Conservation (phyloP, 64 coral and sea anemone genomes). For the Montipora foliosa region DNA sequence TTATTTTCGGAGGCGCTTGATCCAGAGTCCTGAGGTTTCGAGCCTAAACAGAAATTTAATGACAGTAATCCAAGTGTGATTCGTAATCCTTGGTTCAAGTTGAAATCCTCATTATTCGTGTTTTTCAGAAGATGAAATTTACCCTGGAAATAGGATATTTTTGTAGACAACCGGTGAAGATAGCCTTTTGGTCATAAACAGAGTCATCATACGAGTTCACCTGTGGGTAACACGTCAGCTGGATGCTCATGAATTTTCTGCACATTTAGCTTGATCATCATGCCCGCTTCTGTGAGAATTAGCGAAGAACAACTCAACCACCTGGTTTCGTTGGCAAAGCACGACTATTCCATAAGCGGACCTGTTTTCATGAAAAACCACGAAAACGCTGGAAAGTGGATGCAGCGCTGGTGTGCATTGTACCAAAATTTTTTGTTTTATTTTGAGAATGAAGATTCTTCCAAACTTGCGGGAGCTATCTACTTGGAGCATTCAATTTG, state of each 20-base stretch:
- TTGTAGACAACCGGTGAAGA: not conserved
- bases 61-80: not conserved
- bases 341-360: slow-evolving; percentile 79
- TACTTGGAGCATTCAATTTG: slow-evolving; percentile 90
- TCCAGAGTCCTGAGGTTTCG: not conserved
- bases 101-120: not conserved
- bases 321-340: slow-evolving; percentile 66
- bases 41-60: not conserved
- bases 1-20: not conserved
- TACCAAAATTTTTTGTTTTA: slow-evolving; percentile 97
- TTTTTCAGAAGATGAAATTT: not conserved
- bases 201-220: not conserved
- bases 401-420: slow-evolving; percentile 79
- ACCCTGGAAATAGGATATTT: not conserved
- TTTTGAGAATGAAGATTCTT: slow-evolving; percentile 86
- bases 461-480: slow-evolving; percentile 83
- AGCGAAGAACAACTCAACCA: slow-evolving; percentile 82
- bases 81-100: not conserved
- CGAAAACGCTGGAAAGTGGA: slow-evolving; percentile 93
- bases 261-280: slow-evolving; percentile 51
- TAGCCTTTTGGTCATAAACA: not conserved
- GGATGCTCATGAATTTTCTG: not conserved
- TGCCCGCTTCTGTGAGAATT: slow-evolving; percentile 79
- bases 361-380: slow-evolving; percentile 67
- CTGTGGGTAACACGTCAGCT: slow-evolving; percentile 1